Evolutionary conservation across 2,113 vertebrate species (phyloP), one percentile per base, ranked within the genome.

Genomic region (Ophthalmolycus amberensis): DNA sequence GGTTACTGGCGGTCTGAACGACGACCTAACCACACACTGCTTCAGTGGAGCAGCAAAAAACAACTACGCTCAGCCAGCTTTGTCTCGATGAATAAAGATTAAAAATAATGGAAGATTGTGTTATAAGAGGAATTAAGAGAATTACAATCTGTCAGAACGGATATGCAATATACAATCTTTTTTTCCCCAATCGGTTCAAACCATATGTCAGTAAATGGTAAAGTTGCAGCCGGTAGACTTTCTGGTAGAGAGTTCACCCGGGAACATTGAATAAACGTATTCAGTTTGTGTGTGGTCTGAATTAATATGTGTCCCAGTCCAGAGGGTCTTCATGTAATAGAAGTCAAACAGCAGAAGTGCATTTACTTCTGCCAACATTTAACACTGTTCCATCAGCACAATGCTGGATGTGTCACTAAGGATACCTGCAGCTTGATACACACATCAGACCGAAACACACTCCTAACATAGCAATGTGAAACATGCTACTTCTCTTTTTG

Each of bases 361-460:
- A 63, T 83, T 75, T 75, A 71, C 65, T 50, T 72, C 56, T 3
- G 25, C 46, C 18, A 63, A 56, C 40, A 77, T 73, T 48, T 71
- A 71, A 50, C 56, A 66, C 25, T 32, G 52, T 54, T 64, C 71
- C 44, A 70, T 25, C 38, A 80, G 54, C 64, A 75, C 32, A 69
- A 34, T 63, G 34, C 52, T 29, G 40, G 32, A 34, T 64, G 48
- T 38, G 29, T 78, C 40, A 62, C 59, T 46, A n/a, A 25, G 6
- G 18, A 48, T 46, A 34, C 68, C 4, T 6, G 67, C n/a, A 9
- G 50, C 50, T 60, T 22, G 40, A 63, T 16, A 38, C 12, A 77
- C 58, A 67, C 40, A 59, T 67, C 52, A 38, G 52, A 48, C 22
- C 10, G n/a, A 44, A 44, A 44, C 42, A 15, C 14, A 44, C 42